These are phyloP conservation scores for Spilosoma lubricipeda DNA, from an alignment of 2,888 invertebrate genomes.

Conservation along the genomic window DNA sequence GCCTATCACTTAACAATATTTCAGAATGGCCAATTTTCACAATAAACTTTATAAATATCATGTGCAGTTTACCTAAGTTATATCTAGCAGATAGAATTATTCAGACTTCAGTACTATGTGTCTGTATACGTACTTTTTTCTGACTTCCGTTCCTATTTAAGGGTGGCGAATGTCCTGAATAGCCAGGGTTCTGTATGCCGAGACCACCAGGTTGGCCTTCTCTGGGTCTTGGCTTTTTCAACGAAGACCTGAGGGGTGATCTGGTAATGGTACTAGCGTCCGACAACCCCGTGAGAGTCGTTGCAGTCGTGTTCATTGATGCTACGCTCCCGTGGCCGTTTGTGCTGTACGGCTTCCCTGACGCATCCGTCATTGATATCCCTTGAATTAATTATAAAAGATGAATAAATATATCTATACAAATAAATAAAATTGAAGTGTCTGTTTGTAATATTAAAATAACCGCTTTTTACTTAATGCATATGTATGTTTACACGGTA, in stretches of 20 bases:
- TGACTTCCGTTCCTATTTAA: conserved; percentile 94
- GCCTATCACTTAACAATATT: background rate
- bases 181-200: conserved; percentile 95
- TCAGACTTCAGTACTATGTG: conserved; percentile 95
- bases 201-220: conserved; percentile 84
- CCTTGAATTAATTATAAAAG: conserved; percentile 72
- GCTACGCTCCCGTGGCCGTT: conserved; percentile 89
- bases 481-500: no score
- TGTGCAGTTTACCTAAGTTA: background rate
- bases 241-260: conserved; percentile 89
- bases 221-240: conserved; percentile 92
- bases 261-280: conserved; percentile 56
- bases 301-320: conserved; percentile 91
- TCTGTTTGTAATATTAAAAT: no score
- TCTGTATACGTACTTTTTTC: conserved; percentile 96
- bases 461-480: no score
- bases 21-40: background rate
- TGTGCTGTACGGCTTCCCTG: conserved; percentile 92
- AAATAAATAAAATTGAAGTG: no score
- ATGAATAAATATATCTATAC: background rate
- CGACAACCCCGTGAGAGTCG: conserved; percentile 84
- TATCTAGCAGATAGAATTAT: conserved; percentile 8
- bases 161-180: conserved; percentile 93
- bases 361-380: conserved; percentile 95
- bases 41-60: background rate